Conservation (phyloP, 1,140 invertebrate species). For the Cydia splendana region DNA sequence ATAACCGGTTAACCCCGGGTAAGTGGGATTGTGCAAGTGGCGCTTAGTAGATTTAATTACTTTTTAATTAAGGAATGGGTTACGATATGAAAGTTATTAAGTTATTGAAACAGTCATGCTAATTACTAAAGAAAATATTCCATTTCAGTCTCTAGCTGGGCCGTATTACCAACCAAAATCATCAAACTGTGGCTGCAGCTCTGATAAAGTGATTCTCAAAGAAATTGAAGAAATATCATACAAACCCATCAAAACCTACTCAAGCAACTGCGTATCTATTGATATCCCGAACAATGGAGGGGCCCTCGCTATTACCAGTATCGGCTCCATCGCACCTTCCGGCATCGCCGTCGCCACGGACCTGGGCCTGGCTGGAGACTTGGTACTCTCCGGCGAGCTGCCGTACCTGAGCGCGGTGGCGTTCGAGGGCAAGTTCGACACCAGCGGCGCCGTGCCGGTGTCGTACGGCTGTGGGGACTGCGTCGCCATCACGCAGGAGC, state of each 20-base stretch:
- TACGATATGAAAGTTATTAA: too few relatives aligned
- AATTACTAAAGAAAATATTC: too few relatives aligned
- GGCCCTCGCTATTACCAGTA: neutral
- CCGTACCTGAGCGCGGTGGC: constrained; percentile 27
- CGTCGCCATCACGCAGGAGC: neutral
- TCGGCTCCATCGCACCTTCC: constrained; percentile 18
- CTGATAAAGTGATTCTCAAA: neutral
- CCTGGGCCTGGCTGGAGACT: neutral
- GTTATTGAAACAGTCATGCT: too few relatives aligned
- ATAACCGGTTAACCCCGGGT: too few relatives aligned
- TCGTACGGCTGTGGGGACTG: constrained; percentile 28
- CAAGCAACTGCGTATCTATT: neutral
- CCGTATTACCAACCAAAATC: neutral
- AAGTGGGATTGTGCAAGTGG: too few relatives aligned
- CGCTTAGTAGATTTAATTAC: too few relatives aligned
- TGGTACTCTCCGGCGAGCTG: neutral
- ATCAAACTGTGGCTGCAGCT: neutral
- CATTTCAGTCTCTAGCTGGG: neutral
- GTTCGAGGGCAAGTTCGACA: constrained; percentile 6
- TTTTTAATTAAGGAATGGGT: too few relatives aligned
- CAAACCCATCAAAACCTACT: neutral
- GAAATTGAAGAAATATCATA: neutral
- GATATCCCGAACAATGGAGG: neutral
- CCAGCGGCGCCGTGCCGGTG: neutral
- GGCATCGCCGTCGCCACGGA: constrained; percentile 24